Conservation (phyloP, 2,888 invertebrate species). For the Drosophila antonietae region DNA sequence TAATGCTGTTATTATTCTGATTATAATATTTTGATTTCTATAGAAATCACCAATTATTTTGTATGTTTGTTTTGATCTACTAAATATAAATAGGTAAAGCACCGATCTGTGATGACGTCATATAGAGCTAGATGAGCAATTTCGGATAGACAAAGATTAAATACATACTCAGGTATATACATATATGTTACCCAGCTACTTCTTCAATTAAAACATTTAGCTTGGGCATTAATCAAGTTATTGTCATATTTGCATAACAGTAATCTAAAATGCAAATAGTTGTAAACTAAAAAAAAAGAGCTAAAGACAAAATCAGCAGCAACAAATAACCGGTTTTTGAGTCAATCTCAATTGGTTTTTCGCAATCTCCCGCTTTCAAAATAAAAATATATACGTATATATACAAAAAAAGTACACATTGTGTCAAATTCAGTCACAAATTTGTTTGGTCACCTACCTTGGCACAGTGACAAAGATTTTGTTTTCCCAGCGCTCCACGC, state of each 20-base stretch:
- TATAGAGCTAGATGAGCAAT: neutral
- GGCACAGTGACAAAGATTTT: constrained; percentile 90
- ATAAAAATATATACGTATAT: constrained; percentile 7
- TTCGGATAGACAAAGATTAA: constrained; percentile 4
- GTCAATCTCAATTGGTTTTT: constrained; percentile 49
- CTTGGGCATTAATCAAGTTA: constrained; percentile 36
- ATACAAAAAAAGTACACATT: constrained; percentile 19
- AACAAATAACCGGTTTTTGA: constrained; percentile 66
- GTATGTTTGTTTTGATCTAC: neutral
- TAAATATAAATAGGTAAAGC: constrained; percentile 27
- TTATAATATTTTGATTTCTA: neutral
- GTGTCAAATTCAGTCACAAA: constrained; percentile 16
- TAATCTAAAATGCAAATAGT: constrained; percentile 57
- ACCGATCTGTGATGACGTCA: constrained; percentile 56
- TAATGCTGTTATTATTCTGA: neutral
- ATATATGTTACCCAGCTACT: constrained; percentile 9
- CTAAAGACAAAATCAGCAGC: constrained; percentile 20
- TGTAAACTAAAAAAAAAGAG: constrained; percentile 26
- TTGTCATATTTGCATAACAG: constrained; percentile 60
- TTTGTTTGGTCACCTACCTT: constrained; percentile 83
- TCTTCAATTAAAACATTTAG: constrained; percentile 33
- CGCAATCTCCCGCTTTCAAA: constrained; percentile 61
- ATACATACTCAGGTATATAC: neutral
- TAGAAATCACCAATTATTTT: neutral
- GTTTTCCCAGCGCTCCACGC: constrained; percentile 89